Percentiles rank a stretch among this genome's conserved stretches.
Conservation (phyloP, 2,113 vertebrate species). For the Verasper variegatus region DNA sequence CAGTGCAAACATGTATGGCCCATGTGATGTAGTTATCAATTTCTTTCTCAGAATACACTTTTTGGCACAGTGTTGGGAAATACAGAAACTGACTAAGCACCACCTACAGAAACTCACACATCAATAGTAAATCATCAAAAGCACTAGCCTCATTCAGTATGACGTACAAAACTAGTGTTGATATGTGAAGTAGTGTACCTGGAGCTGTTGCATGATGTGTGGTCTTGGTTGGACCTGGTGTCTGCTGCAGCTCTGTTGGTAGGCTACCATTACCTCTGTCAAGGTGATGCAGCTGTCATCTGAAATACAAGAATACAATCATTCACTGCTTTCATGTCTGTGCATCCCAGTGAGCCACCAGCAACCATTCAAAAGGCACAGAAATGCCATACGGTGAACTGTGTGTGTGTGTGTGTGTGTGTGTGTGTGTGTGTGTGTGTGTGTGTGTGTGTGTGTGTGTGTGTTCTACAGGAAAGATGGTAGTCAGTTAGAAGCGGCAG, state of each 20-base stretch:
- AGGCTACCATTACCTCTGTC: constrained; percentile 76
- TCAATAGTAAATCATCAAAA: not conserved
- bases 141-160: not conserved
- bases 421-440: too few species aligned
- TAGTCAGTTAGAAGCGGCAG: constrained; percentile 27
- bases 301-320: constrained; percentile 69
- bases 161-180: not conserved
- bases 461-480: constrained; percentile 3
- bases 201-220: constrained; percentile 77
- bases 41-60: not conserved
- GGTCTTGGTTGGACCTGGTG: constrained; percentile 77
- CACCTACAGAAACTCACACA: constrained; percentile 3
- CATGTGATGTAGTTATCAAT: too few species aligned
- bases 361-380: constrained; percentile 40
- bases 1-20: not conserved
- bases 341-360: constrained; percentile 43
- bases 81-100: not conserved
- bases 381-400: constrained; percentile 51
- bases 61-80: not conserved
- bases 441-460: constrained; percentile 1
- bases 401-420: too few species aligned
- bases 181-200: constrained; percentile 63
- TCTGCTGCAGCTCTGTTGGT: constrained; percentile 80
- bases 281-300: constrained; percentile 72
- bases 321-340: constrained; percentile 53